phyloP scores from a whole-genome alignment of 2,797 vertebrate genomes.

The Peromyscus attwateri region DNA sequence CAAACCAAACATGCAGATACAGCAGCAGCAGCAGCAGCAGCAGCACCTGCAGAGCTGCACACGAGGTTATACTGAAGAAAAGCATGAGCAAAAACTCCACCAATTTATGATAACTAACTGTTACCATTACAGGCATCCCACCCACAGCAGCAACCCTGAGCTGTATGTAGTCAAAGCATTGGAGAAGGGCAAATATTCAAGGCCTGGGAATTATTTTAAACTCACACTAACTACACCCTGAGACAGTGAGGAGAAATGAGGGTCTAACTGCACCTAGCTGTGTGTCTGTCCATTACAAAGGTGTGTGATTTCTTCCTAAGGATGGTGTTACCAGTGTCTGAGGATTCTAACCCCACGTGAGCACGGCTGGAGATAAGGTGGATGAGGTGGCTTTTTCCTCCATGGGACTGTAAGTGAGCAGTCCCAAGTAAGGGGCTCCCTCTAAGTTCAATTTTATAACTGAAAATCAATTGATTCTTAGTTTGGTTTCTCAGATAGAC shows the following conservation, averaged over 20 bases:
- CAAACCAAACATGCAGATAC: background rate
- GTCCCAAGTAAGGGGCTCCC: conserved; percentile 5
- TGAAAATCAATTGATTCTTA: conserved; percentile 31
- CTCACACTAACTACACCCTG: background rate
- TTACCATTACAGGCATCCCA: background rate
- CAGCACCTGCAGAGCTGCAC: background rate
- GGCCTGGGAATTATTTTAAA: conserved; percentile 47
- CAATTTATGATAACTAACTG: background rate
- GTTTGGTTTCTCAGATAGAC: conserved; percentile 46
- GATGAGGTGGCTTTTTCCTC: background rate
- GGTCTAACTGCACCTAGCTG: background rate
- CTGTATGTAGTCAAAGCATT: background rate
- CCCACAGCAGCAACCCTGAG: background rate
- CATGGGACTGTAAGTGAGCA: background rate
- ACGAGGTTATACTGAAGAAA: background rate
- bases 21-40: conserved; percentile 21
- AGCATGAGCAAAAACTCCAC: background rate
- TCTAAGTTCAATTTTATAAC: conserved; percentile 21
- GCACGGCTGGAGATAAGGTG: background rate
- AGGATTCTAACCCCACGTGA: background rate
- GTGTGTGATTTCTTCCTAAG: background rate
- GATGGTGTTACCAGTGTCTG: background rate
- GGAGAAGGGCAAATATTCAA: conserved; percentile 14
- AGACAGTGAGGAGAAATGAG: conserved; percentile 15
- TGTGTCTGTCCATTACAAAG: background rate